Conservation (phyloP, 2,888 invertebrate species). For the Phyllotreta striolata region DNA sequence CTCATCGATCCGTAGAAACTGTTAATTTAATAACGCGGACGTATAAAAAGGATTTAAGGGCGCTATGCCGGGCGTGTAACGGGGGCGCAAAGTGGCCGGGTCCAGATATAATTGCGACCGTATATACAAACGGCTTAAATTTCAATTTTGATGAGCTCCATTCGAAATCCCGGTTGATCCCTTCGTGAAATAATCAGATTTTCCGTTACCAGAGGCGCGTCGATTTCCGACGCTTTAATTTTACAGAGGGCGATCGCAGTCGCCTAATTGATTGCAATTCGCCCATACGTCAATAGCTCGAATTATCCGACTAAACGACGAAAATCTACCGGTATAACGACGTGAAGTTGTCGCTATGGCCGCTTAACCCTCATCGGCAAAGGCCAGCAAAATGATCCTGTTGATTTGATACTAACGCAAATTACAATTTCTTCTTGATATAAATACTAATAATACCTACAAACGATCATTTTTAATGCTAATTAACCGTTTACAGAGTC, state of each 20-base stretch:
- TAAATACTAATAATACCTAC: too few species aligned
- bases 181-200: slow-evolving; percentile 26
- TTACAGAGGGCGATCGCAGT: too few species aligned
- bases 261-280: neutral
- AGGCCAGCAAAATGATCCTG: too few species aligned
- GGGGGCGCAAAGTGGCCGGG: slow-evolving; percentile 5
- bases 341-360: neutral
- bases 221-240: neutral
- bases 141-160: slow-evolving; percentile 29
- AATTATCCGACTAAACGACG: too few species aligned
- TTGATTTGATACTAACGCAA: too few species aligned
- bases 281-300: neutral
- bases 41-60: neutral
- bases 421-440: too few species aligned
- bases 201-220: slow-evolving; percentile 11
- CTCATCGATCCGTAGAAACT: too few species aligned
- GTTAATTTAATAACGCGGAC: too few species aligned
- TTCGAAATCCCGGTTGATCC: slow-evolving; percentile 20
- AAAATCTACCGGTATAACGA: too few species aligned
- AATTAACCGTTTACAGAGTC: too few species aligned
- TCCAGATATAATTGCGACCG: neutral
- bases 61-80: neutral
- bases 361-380: too few species aligned
- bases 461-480: too few species aligned
- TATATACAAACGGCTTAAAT: slow-evolving; percentile 23